A percentile compares a stretch with the other conserved stretches of the same genome.
phyloP scores from a whole-genome alignment of 2,797 vertebrate genomes.

The Sebastes variabilis region DNA sequence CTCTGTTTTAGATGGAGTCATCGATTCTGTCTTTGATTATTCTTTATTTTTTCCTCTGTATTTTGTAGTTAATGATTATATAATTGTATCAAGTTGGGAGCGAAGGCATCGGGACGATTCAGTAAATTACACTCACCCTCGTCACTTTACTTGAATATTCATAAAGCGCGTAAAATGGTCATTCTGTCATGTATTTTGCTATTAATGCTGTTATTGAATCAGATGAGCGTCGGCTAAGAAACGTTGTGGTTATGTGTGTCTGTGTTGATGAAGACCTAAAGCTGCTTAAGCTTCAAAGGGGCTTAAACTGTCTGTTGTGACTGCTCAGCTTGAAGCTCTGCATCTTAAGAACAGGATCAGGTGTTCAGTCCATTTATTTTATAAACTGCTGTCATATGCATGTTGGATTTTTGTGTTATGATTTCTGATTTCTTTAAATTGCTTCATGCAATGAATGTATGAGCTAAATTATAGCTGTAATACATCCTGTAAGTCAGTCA shows the following conservation, averaged over 20 bases:
- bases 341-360: slow-evolving; percentile 3
- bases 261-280: slow-evolving; percentile 36
- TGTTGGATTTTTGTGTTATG: neutral
- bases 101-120: no score
- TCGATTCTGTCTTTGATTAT: no score
- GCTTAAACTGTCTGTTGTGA: slow-evolving; percentile 18
- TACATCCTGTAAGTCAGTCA: neutral
- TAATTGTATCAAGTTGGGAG: no score
- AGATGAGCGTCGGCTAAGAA: slow-evolving; percentile 1
- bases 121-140: no score
- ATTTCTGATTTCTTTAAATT: neutral
- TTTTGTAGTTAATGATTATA: no score
- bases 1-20: no score
- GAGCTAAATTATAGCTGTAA: neutral
- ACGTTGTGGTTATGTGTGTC: neutral
- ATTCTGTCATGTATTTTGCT: neutral
- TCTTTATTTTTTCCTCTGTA: no score
- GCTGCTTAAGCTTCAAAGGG: slow-evolving; percentile 34
- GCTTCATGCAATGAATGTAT: neutral
- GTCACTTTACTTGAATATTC: neutral
- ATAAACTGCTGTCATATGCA: neutral
- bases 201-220: slow-evolving; percentile 13
- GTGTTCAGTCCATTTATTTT: neutral
- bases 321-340: slow-evolving; percentile 9
- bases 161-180: neutral